phyloP scores from a whole-genome alignment of 2,113 vertebrate species.

The Lanius ludovicianus region DNA sequence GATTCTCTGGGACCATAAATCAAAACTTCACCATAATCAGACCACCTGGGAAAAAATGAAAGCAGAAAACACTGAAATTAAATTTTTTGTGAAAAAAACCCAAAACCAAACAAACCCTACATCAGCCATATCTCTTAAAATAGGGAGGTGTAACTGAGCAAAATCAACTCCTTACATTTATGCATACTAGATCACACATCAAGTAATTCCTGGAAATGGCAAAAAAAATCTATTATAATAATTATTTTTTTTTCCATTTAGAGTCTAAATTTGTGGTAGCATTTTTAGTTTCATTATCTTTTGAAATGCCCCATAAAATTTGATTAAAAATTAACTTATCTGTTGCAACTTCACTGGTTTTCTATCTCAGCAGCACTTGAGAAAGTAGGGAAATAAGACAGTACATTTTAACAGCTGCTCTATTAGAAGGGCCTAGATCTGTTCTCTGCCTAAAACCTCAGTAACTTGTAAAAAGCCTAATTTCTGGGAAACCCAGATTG shows the following conservation, averaged over 20 bases:
- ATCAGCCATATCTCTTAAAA: neutral
- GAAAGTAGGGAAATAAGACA: neutral
- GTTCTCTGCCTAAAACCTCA: neutral
- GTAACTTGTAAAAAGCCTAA: neutral
- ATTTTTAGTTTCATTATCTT: neutral
- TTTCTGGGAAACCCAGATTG: neutral
- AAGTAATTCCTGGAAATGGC: neutral
- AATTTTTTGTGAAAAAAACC: accelerated
- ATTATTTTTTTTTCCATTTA: neutral
- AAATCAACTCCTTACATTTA: neutral
- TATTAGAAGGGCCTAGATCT: neutral
- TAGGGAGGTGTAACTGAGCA: accelerated
- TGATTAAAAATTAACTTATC: neutral
- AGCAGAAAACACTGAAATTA: neutral
- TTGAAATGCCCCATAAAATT: neutral
- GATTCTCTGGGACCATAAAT: neutral
- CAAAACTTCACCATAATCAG: neutral
- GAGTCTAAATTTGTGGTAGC: neutral
- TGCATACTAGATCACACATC: neutral
- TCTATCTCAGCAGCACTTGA: neutral
- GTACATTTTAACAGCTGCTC: neutral
- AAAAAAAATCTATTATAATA: neutral
- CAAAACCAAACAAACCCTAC: accelerated
- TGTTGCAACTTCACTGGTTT: neutral
- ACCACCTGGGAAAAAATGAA: neutral